Conservation (phyloP, 2,113 vertebrate genomes). For the Cyanoramphus novaezelandiae region DNA sequence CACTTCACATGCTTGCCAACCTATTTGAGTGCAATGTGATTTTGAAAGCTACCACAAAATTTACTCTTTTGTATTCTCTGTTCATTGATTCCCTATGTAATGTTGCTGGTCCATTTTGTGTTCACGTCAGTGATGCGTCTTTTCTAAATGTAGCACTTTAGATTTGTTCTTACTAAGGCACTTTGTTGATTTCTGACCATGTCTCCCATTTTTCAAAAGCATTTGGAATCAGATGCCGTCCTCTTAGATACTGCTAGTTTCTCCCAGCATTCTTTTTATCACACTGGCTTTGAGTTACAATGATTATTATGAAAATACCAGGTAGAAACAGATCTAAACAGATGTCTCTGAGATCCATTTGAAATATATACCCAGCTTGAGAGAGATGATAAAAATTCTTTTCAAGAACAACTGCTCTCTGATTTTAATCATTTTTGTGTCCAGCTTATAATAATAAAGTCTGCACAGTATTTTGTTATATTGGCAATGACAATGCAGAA, state of each 20-base stretch:
- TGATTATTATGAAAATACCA: background rate
- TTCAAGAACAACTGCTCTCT: background rate
- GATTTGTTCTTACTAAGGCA: background rate
- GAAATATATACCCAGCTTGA: background rate
- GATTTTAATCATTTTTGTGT: background rate
- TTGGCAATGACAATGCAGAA: background rate
- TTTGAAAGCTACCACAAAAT: background rate
- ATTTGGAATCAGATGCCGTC: background rate
- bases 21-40: background rate
- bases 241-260: background rate
- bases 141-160: background rate
- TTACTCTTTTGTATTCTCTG: background rate
- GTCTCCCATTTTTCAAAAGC: background rate
- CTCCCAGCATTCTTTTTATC: background rate
- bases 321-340: background rate
- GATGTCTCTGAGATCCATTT: background rate
- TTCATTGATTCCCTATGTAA: background rate
- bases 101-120: background rate
- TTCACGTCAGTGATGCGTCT: rapidly evolving
- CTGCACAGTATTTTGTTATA: background rate
- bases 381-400: background rate
- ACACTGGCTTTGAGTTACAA: background rate
- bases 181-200: background rate
- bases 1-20: background rate
- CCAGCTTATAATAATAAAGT: background rate